Base-by-base conservation (phyloP, 2,113 vertebrate species). In the Tyto alba region DNA sequence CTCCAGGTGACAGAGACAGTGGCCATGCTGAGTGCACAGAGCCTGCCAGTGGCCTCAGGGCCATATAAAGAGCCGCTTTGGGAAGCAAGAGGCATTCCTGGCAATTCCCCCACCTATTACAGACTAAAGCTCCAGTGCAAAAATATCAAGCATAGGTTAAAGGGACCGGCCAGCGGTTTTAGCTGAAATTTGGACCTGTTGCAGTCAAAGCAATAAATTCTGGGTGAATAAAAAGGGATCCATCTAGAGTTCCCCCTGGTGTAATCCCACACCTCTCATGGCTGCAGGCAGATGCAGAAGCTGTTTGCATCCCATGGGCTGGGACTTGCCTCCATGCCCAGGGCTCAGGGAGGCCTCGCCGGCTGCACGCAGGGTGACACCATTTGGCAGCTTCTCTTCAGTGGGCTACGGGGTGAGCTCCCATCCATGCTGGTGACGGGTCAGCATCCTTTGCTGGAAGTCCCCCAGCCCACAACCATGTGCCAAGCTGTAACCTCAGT, bases 291-390 rank as follows among this genome's bases (percentile, higher is more conserved):
- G 13, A 11, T 50, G 9, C 7, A 38, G 57, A 48, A 6, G 8
- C 25, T 8, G 2, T 63, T 40, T 57, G 62, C 10, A 14, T 36
- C 48, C 50, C 1, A 2, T 1, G 0, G 29, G 12, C 29, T 17
- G 29, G 14, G 16, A 15, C 1, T 16, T 72, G 34, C 55, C 21
- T 45, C 16, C 6, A 2, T 21, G 10, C 11, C 11, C 3, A 0
- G 48, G 17, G 18, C 14, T 71, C 19, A 23, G 47, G 47, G 50
- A 78, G 16, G 22, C 11, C 47, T 81, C 38, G 41, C 5, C 4
- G 2, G 1, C 40, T n/a, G 25, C 27, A 11, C 1, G 1, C 15
- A 25, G 3, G 18, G 40, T 0, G 0, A 25, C 22, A 55, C 6
- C 9, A 3, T 43, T 50, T 68, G 17, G 23, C 40, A 76, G 11